Conservation (phyloP, 1,140 invertebrate genomes). For the Rhopalosiphum maidis region DNA sequence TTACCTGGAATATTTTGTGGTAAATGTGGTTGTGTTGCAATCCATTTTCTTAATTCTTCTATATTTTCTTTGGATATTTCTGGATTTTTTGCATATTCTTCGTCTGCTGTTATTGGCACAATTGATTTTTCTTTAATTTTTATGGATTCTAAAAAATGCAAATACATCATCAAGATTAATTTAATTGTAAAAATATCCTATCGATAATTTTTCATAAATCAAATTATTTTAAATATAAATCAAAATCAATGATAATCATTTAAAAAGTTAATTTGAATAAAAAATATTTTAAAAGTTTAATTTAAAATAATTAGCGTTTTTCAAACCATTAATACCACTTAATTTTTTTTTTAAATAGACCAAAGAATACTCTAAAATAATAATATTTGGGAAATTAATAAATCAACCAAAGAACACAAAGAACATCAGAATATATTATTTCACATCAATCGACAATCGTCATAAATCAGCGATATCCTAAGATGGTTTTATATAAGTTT, state of each 20-base stretch:
- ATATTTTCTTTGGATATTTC: constrained; percentile 64
- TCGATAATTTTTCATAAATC: no score
- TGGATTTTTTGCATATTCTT: constrained; percentile 64
- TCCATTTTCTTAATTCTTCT: constrained; percentile 62
- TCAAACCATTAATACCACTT: no score
- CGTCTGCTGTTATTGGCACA: constrained; percentile 60
- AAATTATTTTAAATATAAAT: not conserved
- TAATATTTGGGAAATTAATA: no score
- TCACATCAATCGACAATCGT: not conserved
- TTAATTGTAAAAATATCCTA: no score
- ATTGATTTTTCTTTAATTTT: constrained; percentile 57
- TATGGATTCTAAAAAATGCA: constrained; percentile 27
- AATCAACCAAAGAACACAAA: no score
- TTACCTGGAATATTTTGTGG: constrained; percentile 61
- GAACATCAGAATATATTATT: not conserved
- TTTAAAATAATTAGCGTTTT: not conserved
- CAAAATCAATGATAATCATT: not conserved
- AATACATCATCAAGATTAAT: no score
- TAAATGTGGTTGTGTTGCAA: constrained; percentile 63
- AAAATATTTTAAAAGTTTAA: no score
- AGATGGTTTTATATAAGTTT: not conserved
- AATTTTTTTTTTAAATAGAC: no score
- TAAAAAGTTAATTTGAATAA: not conserved
- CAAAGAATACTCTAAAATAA: no score
- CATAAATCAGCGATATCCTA: no score